Evolutionary conservation across 2,113 vertebrate genomes (phyloP), one percentile per base, ranked within the genome.

Genomic region (Sinocyclocheilus rhinocerous): DNA sequence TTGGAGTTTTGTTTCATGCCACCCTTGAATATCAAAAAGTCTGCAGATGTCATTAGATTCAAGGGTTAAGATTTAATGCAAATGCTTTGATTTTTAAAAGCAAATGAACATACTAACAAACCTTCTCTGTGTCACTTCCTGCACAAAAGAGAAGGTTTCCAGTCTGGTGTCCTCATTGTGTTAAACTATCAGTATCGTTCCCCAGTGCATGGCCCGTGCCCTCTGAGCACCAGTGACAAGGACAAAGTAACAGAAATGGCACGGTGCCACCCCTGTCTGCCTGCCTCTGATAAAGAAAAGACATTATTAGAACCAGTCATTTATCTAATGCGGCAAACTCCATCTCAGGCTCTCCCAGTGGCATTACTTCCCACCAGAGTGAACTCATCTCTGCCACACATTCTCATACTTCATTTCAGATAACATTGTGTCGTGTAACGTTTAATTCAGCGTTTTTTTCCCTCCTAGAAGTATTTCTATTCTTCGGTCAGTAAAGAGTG

Each of bases 261-360:
- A 39, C 42, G 61, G 16, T 89, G 85, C 83, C 72, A 85, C 76
- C 50, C 22, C 75, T 75, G 50, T 73, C 67, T 83, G 85, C 29
- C 65, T 85, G 79, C 79, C 18, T 48, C 75, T 85, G 88, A 89
- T 89, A 87, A 89, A 89, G 69, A 87, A 85, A 80, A 85, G 57
- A 59, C 87, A 75, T 85, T 83, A 75, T 83, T 87, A 85, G 13
- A 36, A 22, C 63, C 81, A 87, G 79, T 85, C 83, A 87, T 89
- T 89, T 87, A 89, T 87, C 86, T 89, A 59, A 85, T 76, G 67
- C 39, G 73, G 76, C 69, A 87, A 83, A 89, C 75, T 82, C 67
- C 76, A 85, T 81, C 61, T 79, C 39, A 0, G 9, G 50, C 65
- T 72, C 18, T 83, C 81, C 78, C 70, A 45, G 6, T 84, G 52